Evolutionary conservation across 1,140 invertebrate species (phyloP).

Genomic region (Notospermus geniculatus): DNA sequence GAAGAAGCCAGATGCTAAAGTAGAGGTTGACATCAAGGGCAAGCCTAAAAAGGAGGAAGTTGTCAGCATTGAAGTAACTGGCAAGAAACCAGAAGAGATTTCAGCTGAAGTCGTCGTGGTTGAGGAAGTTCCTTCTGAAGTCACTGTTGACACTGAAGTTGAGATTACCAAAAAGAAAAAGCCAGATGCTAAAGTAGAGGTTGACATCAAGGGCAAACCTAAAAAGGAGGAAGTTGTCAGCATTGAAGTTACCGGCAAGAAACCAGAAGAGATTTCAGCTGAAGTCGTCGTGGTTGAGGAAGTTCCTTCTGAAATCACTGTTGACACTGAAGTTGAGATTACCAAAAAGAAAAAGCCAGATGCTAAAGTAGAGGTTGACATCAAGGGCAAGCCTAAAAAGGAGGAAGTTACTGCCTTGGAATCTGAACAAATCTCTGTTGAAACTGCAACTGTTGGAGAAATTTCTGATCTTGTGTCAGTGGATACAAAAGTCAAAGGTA

Average conservation of each 20-base stretch:
- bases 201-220: constrained; percentile 17
- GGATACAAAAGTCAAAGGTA: too few species aligned
- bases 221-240: constrained; percentile 15
- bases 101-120: constrained; percentile 9
- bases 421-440: not conserved
- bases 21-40: constrained; percentile 10
- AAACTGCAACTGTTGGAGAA: too few species aligned
- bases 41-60: not conserved
- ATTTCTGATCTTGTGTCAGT: too few species aligned
- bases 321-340: constrained; percentile 12
- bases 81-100: constrained; percentile 10
- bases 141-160: constrained; percentile 19
- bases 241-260: not conserved
- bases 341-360: constrained; percentile 14
- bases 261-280: constrained; percentile 7
- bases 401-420: too few species aligned
- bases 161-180: constrained; percentile 16
- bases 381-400: not conserved
- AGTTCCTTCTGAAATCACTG: constrained; percentile 11
- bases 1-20: constrained; percentile 9
- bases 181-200: constrained; percentile 21
- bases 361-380: constrained; percentile 19
- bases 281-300: constrained; percentile 20
- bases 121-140: constrained; percentile 12
- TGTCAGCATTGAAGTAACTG: constrained; percentile 9